Conservation (phyloP, 1,140 invertebrate species). For the Brachionus manjavacas region DNA sequence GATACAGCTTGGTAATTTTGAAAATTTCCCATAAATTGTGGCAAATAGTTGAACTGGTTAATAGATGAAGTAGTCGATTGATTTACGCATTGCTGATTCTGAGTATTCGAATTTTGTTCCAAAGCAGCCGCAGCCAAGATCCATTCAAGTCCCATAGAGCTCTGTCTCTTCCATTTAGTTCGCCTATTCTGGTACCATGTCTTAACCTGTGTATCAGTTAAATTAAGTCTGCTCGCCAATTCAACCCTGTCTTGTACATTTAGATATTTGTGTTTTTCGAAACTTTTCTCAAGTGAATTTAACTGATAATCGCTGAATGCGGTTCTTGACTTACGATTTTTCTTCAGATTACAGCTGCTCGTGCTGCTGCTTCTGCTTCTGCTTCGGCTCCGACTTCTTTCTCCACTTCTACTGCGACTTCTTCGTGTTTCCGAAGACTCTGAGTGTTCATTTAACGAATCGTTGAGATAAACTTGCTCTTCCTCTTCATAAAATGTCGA, state of each 20-base stretch:
- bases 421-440: not conserved
- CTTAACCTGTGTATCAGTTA: conserved; percentile 97
- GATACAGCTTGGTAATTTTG: not conserved
- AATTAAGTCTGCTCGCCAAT: conserved; percentile 83
- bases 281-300: conserved; percentile 88
- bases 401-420: not conserved
- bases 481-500: not conserved
- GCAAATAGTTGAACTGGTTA: not conserved
- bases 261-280: conserved; percentile 95
- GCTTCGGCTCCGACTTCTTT: not conserved
- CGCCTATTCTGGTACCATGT: conserved; percentile 99
- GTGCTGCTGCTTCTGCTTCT: not conserved
- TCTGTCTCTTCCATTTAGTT: conserved; percentile 45
- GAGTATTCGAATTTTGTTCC: not conserved
- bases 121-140: conserved; percentile 26
- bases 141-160: conserved; percentile 33
- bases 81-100: not conserved
- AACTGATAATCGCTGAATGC: conserved; percentile 97
- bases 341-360: conserved; percentile 63
- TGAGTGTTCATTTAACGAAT: not conserved
- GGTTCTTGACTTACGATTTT: conserved; percentile 91
- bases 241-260: conserved; percentile 98
- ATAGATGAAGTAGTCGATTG: not conserved
- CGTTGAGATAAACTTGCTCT: not conserved
- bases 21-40: not conserved